Conservation (phyloP, 2,797 vertebrate species). For the Mallotus villosus region DNA sequence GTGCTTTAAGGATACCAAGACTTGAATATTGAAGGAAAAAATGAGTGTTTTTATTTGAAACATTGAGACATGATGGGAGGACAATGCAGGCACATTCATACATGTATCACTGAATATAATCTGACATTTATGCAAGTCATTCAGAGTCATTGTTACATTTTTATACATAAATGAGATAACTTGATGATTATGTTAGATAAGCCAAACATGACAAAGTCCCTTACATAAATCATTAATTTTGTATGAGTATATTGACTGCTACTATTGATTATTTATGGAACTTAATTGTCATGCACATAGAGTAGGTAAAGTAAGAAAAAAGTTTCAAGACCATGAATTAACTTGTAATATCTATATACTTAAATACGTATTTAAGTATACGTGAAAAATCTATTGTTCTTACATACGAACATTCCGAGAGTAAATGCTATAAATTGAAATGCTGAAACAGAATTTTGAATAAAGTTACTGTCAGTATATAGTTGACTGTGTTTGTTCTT, state of each 20-base stretch:
- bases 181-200: conserved; percentile 46
- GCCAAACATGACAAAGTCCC: conserved; percentile 50
- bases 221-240: conserved; percentile 53
- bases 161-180: conserved; percentile 44
- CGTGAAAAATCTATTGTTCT: neutral
- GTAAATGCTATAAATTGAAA: conserved; percentile 34
- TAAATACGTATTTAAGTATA: neutral
- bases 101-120: conserved; percentile 62
- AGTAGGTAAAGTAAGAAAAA: conserved; percentile 47
- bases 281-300: conserved; percentile 57
- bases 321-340: conserved; percentile 43
- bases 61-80: conserved; percentile 63
- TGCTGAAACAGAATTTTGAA: conserved; percentile 44
- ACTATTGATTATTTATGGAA: conserved; percentile 58
- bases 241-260: conserved; percentile 58
- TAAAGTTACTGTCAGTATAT: conserved; percentile 44
- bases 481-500: conserved; percentile 20
- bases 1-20: conserved; percentile 9
- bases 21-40: conserved; percentile 52
- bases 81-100: conserved; percentile 66
- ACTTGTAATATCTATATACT: neutral
- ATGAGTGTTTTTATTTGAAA: conserved; percentile 66
- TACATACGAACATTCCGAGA: conserved; percentile 29
- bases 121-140: conserved; percentile 47
- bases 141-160: conserved; percentile 53